Evolutionary conservation across 1,140 invertebrate species (phyloP).

Genomic region (Formica selysi): DNA sequence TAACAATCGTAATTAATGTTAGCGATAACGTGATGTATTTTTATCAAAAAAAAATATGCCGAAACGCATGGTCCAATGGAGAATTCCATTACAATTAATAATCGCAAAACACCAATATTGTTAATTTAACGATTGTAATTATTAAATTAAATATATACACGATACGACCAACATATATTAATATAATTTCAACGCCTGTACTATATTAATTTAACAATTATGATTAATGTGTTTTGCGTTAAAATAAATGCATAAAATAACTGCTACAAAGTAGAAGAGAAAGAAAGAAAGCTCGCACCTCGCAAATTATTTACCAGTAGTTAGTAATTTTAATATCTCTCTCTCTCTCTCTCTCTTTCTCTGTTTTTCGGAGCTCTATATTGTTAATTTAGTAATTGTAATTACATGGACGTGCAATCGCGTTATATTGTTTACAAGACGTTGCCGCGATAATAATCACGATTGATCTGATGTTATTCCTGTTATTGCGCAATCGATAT

Average conservation of each 20-base stretch:
- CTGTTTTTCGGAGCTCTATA: background rate
- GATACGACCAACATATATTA: background rate
- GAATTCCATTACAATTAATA: background rate
- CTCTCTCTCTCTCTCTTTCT: too few relatives aligned
- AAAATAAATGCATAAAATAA: background rate
- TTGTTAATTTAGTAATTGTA: background rate
- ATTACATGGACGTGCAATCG: background rate
- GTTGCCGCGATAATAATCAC: too few relatives aligned
- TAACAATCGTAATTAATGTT: background rate
- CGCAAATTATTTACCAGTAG: background rate
- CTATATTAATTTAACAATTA: background rate
- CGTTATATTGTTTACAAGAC: background rate
- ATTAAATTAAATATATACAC: background rate
- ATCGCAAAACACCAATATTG: background rate
- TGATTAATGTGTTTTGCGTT: background rate
- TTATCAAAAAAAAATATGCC: background rate
- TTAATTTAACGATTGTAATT: constrained; percentile 30
- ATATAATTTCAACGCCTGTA: background rate
- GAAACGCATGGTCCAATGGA: background rate
- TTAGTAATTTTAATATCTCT: background rate
- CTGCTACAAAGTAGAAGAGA: background rate
- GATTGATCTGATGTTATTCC: background rate
- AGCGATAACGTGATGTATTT: background rate
- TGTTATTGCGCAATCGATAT: constrained; percentile 22
- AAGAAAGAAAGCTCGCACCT: background rate